phyloP scores from a whole-genome alignment of 2,888 invertebrate species.

The Yponomeuta evonymella region DNA sequence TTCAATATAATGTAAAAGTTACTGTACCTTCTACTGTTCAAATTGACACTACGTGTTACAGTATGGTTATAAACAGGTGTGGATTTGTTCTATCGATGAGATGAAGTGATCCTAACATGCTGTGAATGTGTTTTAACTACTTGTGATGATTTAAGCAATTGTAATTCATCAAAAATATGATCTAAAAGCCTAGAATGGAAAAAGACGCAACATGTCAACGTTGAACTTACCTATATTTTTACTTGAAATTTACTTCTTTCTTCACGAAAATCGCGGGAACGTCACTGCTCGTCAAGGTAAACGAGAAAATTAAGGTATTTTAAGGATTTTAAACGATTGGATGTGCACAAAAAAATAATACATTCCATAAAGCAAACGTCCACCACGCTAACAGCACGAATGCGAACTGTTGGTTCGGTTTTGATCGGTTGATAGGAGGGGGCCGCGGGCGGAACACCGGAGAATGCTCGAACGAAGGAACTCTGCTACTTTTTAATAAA shows the following conservation, averaged over 20 bases:
- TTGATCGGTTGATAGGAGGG: slow-evolving; percentile 26
- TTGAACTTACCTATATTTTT: slow-evolving; percentile 69
- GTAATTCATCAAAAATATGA: slow-evolving; percentile 38
- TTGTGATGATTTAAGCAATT: slow-evolving; percentile 40
- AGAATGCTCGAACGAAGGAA: slow-evolving; percentile 34
- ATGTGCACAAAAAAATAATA: slow-evolving; percentile 71
- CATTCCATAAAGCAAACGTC: slow-evolving; percentile 70
- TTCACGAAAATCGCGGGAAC: slow-evolving; percentile 61
- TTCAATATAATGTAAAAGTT: slow-evolving; percentile 19
- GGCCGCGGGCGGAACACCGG: slow-evolving; percentile 61
- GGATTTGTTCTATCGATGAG: slow-evolving; percentile 26
- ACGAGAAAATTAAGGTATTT: slow-evolving; percentile 66
- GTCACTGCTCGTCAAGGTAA: slow-evolving; percentile 56
- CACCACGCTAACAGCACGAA: slow-evolving; percentile 71
- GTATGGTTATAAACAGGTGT: slow-evolving; percentile 44
- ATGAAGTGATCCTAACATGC: background rate
- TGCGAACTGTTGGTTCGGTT: slow-evolving; percentile 75
- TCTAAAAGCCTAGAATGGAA: slow-evolving; percentile 52
- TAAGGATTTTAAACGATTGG: slow-evolving; percentile 68
- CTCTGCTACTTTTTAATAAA: background rate
- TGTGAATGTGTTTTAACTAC: slow-evolving; percentile 15
- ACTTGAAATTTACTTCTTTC: slow-evolving; percentile 54
- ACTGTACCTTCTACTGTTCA: background rate
- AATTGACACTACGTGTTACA: slow-evolving; percentile 28
- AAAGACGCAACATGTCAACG: slow-evolving; percentile 73